These are phyloP conservation scores for Scomber japonicus DNA, from an alignment of 2,113 vertebrate species.

Conservation along the genomic window DNA sequence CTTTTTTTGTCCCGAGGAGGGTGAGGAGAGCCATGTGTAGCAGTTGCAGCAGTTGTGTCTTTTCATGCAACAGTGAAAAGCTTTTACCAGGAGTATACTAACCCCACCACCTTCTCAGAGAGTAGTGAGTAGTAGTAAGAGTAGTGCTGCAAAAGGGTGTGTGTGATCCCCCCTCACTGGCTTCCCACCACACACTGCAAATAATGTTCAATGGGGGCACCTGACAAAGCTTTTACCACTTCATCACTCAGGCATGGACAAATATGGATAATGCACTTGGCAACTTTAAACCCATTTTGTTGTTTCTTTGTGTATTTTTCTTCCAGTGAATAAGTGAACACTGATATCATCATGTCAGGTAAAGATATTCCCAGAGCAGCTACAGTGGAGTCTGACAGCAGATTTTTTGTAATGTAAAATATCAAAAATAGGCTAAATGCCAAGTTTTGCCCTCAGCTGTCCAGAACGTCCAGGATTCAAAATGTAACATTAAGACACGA, in stretches of 20 bases:
- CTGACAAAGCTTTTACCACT: no score
- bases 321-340: background rate
- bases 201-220: no score
- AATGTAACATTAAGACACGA: background rate
- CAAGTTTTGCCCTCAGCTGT: background rate
- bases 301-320: background rate
- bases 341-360: background rate
- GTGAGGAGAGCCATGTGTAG: background rate
- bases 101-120: background rate
- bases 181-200: background rate
- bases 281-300: background rate
- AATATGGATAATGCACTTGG: background rate
- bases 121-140: background rate
- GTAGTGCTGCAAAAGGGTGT: background rate
- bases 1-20: background rate
- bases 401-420: background rate
- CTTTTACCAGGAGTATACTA: conserved; percentile 13
- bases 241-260: background rate
- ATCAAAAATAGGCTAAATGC: background rate
- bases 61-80: conserved; percentile 35
- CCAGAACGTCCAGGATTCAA: no score
- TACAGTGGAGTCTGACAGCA: background rate
- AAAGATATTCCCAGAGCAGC: background rate
- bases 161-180: background rate
- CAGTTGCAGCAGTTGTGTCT: conserved; percentile 34